Conservation (phyloP, 2,888 invertebrate genomes). For the Barypeithes pellucidus region DNA sequence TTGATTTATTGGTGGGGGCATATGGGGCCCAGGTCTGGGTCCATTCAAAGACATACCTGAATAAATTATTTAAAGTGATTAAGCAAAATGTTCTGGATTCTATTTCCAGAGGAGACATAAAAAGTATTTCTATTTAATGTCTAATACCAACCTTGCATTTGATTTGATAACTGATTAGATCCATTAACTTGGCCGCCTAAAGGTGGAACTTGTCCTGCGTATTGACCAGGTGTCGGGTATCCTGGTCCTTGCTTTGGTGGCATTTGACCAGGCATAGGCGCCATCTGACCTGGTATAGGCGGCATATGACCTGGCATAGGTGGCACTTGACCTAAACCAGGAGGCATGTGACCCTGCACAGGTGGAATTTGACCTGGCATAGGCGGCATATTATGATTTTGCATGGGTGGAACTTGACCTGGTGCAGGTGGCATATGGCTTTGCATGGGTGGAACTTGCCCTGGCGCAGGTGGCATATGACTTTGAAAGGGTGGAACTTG, state of each 20-base stretch:
- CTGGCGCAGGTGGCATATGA: slow-evolving; percentile 10
- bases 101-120: too few relatives aligned
- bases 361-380: slow-evolving; percentile 35
- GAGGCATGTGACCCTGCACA: slow-evolving; percentile 46
- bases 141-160: slow-evolving; percentile 66
- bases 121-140: background rate
- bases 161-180: slow-evolving; percentile 64
- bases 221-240: background rate
- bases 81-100: too few relatives aligned
- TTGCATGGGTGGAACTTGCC: slow-evolving; percentile 24
- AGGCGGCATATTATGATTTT: slow-evolving; percentile 39
- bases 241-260: slow-evolving; percentile 31
- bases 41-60: slow-evolving; percentile 66
- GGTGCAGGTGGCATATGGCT: slow-evolving; percentile 8
- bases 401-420: slow-evolving; percentile 13
- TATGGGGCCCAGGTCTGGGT: slow-evolving; percentile 68
- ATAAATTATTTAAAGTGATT: too few relatives aligned
- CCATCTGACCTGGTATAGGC: slow-evolving; percentile 24
- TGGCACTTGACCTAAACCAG: slow-evolving; percentile 23
- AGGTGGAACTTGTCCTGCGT: slow-evolving; percentile 11
- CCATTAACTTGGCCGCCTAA: slow-evolving; percentile 29
- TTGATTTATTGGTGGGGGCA: slow-evolving; percentile 71
- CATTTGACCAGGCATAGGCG: slow-evolving; percentile 50
- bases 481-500: slow-evolving; percentile 20
- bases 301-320: slow-evolving; percentile 49